Percentiles rank a stretch among this genome's conserved stretches.
These are phyloP conservation scores for Dicycla oo DNA, from an alignment of 2,888 invertebrate species.

Conservation along the genomic window DNA sequence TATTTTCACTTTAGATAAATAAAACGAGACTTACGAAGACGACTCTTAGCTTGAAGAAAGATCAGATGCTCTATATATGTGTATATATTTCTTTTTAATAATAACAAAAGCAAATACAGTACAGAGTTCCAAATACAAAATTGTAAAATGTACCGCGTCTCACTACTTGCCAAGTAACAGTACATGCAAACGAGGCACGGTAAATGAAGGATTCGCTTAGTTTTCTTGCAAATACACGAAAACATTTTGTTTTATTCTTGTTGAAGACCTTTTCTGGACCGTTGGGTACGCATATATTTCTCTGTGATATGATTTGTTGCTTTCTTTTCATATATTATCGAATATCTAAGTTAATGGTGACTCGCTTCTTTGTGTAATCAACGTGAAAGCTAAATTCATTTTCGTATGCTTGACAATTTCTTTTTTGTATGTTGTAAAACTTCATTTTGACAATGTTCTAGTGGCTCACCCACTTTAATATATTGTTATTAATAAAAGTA, in stretches of 20 bases:
- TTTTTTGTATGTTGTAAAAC: slow-evolving; percentile 9
- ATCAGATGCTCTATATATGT: too few relatives aligned
- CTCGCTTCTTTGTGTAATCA: slow-evolving; percentile 53
- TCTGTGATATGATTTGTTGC: slow-evolving; percentile 75
- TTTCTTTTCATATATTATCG: slow-evolving; percentile 60
- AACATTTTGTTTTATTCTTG: slow-evolving; percentile 79
- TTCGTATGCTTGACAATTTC: slow-evolving; percentile 23
- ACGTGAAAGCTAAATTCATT: slow-evolving; percentile 28
- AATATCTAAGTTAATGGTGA: slow-evolving; percentile 56
- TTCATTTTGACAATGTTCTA: background rate
- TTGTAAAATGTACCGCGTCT: background rate
- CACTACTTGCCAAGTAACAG: slow-evolving; percentile 10
- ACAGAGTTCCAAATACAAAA: background rate
- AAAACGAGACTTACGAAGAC: background rate
- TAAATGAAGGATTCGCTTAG: slow-evolving; percentile 77
- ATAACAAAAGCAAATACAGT: background rate
- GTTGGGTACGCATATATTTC: slow-evolving; percentile 72
- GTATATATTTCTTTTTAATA: background rate
- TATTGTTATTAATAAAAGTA: background rate
- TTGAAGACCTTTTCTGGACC: slow-evolving; percentile 72
- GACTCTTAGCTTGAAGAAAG: too few relatives aligned
- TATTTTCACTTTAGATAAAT: background rate
- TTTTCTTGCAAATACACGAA: slow-evolving; percentile 78
- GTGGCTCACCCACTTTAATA: background rate
- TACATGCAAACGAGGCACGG: slow-evolving; percentile 69